A percentile compares a stretch with the other conserved stretches of the same genome.
These are phyloP conservation scores for Parelbella ahira DNA, from an alignment of 2,888 invertebrate genomes.

Conservation along the genomic window DNA sequence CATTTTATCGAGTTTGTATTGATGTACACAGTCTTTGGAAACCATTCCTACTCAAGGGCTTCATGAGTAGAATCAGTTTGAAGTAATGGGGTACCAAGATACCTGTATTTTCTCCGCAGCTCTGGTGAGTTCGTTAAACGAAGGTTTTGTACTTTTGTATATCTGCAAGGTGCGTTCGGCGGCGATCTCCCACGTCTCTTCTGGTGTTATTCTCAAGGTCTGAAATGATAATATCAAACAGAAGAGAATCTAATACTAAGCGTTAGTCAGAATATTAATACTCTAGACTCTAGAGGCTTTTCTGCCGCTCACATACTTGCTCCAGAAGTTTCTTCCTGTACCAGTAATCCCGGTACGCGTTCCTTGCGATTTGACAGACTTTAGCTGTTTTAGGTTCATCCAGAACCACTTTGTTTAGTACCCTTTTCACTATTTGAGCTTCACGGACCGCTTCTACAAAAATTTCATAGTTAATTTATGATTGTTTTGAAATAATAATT, in stretches of 20 bases:
- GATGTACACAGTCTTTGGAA: too few species aligned
- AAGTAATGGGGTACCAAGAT: too few species aligned
- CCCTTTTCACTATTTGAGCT: slow-evolving; percentile 52
- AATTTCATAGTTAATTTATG: too few species aligned
- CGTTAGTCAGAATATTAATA: too few species aligned
- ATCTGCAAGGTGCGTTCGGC: slow-evolving; percentile 59
- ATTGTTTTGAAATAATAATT: too few species aligned
- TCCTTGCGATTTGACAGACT: slow-evolving; percentile 61
- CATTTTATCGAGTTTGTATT: too few species aligned
- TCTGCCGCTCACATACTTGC: too few species aligned
- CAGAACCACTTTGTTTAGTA: slow-evolving; percentile 41
- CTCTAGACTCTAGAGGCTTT: too few species aligned
- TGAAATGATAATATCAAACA: too few species aligned
- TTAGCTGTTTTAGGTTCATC: slow-evolving; percentile 58
- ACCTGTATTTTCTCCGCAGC: slow-evolving; percentile 63
- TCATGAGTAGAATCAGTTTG: too few species aligned
- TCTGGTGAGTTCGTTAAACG: slow-evolving; percentile 50
- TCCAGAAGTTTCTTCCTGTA: slow-evolving; percentile 57
- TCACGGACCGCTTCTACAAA: slow-evolving; percentile 59
- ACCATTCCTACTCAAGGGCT: too few species aligned
- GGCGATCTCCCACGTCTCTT: slow-evolving; percentile 65
- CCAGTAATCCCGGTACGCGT: slow-evolving; percentile 66
- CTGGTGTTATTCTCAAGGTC: slow-evolving; percentile 44
- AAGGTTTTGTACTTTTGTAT: slow-evolving; percentile 63
- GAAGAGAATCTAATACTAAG: too few species aligned